Evolutionary conservation across 2,888 invertebrate species (phyloP), one percentile per base, ranked within the genome.

Genomic region (Cetonia aurata): DNA sequence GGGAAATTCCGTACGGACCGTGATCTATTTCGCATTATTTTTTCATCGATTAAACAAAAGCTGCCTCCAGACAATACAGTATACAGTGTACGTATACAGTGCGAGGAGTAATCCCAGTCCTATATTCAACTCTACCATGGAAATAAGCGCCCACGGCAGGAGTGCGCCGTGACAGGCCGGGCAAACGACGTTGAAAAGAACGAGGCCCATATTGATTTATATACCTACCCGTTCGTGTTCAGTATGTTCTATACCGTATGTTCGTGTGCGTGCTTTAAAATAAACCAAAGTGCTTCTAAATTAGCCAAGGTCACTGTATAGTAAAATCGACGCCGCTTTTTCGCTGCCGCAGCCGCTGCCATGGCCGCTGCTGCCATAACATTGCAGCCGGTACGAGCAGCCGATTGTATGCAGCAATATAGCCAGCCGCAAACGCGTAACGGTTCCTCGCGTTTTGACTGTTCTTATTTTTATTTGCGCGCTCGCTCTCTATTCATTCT

Each of bases 281-380:
- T 65, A 50, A 65, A 52, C 62, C 62, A 65, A 65, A 65, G 62
- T 52, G 62, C 37, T 65, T 50, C 62, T 65, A 65, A 65, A 52
- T 65, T 65, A 65, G 50, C 50, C 62, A 65, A 65, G 50, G 62
- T 65, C 52, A 65, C 62, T 50, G 17, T 65, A 52, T 50, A 65
- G 62, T 37, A 50, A 33, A 65, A 50, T 17, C 50, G 52, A 52
- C 62, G 41, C 37, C 37, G 52, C 62, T 50, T 50, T 50, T 50
- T 50, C 19, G 62, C 50, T 17, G 25, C 25, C 42, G n/a, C 57
- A 44, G 42, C 19, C 55, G 42, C 50, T 17, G 25, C 25, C 42
- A 19, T 41, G 17, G 42, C 19, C 55, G 42, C 17, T 10, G 37
- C 37, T 37, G 37, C 37, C 37, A 37, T 37, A 37, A 25, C 6